Conservation (phyloP, 2,888 invertebrate genomes). For the Nomada hirtipes region DNA sequence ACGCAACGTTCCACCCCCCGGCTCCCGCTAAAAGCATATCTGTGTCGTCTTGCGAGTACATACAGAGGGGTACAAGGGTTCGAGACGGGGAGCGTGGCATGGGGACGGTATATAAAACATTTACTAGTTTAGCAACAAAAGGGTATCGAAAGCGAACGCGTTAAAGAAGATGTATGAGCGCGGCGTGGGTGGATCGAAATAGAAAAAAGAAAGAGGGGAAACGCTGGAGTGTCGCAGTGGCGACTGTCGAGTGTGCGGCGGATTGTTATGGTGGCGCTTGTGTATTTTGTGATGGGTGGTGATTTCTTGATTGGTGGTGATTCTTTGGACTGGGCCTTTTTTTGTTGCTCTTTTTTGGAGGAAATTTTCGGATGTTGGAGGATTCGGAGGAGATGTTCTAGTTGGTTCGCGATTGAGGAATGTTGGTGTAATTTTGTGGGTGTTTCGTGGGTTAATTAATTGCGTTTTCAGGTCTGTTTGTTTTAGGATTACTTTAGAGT, state of each 20-base stretch:
- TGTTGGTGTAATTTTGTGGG: too few relatives aligned
- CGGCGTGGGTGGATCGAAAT: slow-evolving; percentile 9
- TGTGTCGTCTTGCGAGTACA: slow-evolving; percentile 81
- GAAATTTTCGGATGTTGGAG: too few relatives aligned
- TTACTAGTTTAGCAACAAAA: slow-evolving; percentile 60
- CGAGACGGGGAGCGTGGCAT: slow-evolving; percentile 16
- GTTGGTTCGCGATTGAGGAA: too few relatives aligned
- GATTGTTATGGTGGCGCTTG: too few relatives aligned
- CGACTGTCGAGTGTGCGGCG: background rate
- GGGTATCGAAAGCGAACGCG: slow-evolving; percentile 52
- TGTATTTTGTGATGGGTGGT: too few relatives aligned
- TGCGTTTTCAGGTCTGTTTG: too few relatives aligned
- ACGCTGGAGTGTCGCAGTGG: background rate
- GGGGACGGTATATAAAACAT: slow-evolving; percentile 53
- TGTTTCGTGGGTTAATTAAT: too few relatives aligned
- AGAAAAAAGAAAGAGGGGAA: slow-evolving; percentile 37
- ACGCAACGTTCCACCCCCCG: slow-evolving; percentile 77
- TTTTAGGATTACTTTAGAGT: too few relatives aligned
- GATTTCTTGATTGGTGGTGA: too few relatives aligned
- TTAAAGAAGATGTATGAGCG: slow-evolving; percentile 57
- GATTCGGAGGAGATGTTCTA: too few relatives aligned
- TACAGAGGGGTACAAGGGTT: slow-evolving; percentile 67
- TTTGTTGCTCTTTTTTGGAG: too few relatives aligned
- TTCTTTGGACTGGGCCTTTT: too few relatives aligned
- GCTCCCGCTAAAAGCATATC: slow-evolving; percentile 83